phyloP scores from a whole-genome alignment of 2,113 vertebrate species.

The Prunella himalayana region DNA sequence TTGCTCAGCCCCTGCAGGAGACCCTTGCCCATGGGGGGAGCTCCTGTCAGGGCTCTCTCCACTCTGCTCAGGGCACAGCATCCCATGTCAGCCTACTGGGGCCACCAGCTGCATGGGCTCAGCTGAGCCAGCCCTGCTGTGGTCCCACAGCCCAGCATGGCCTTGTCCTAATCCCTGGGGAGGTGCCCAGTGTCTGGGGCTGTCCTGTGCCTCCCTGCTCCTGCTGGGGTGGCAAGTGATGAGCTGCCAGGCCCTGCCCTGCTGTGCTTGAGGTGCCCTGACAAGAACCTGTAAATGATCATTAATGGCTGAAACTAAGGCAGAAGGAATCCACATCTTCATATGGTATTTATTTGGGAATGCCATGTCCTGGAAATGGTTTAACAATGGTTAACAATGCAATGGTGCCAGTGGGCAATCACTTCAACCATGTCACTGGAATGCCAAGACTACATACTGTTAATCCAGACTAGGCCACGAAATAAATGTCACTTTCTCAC shows the following conservation, averaged over 20 bases:
- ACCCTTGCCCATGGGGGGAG: too few species aligned
- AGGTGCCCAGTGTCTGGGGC: fast-evolving
- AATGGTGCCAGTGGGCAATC: neutral
- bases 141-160: too few species aligned
- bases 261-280: neutral
- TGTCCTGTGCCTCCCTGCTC: neutral
- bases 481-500: neutral
- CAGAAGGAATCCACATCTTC: neutral
- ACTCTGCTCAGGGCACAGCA: neutral
- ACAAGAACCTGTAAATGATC: neutral
- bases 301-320: neutral
- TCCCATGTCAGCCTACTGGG: neutral
- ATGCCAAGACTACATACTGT: neutral
- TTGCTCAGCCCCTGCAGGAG: neutral
- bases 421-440: neutral
- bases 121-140: neutral
- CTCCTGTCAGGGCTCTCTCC: neutral
- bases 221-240: neutral
- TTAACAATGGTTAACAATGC: too few species aligned
- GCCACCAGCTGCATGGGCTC: neutral
- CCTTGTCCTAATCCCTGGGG: neutral
- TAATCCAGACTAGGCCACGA: neutral
- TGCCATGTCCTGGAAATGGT: neutral
- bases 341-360: neutral
- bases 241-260: neutral